Base-by-base conservation (phyloP, 2,113 vertebrate species). In the Notiomystis cincta region DNA sequence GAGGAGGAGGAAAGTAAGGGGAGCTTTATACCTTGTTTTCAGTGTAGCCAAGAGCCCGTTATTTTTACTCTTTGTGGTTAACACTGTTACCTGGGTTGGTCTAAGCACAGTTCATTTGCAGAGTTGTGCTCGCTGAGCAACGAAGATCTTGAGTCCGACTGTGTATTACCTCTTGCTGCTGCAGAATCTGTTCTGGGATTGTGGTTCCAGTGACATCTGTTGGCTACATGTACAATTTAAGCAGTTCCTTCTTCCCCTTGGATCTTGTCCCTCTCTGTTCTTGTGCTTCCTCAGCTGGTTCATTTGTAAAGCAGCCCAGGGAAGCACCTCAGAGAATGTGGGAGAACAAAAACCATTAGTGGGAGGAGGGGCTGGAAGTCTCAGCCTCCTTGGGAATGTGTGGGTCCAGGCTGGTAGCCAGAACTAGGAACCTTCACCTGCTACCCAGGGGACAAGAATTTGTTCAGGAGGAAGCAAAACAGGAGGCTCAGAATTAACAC, bases 1-100 rank as follows among this genome's bases (percentile, higher is more conserved):
- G 98, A 98, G 22, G 99, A 99, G 92, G 99, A 99, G 83, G 99
- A 99, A 97, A 97, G 99, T 99, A 98, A 98, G 99, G 51, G 65
- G 84, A 66, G 28, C 50, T 93, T 86, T 62, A 44, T 73, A 54
- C 12, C 15, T 88, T 62, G 21, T 57, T 60, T 73, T 64, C 70
- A 67, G 21, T 47, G 11, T 21, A 24, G 53, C 54, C 15, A 50
- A 50, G 24, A 33, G 9, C 44, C 47, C 82, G 53, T 7, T 2
- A 7, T 28, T 82, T 92, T 64, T 89, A 33, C 8, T 94, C 4
- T 5, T 22, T 37, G 21, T 86, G 45, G 28, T 42, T 93, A 86
- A 57, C 8, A 21, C 9, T 71, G 35, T 50, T 82, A 42, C 33
- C 10, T 23, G n/a, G 7, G 66, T 88, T 62, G 35, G 20, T 64